Percentiles rank a stretch among this genome's conserved stretches.
phyloP scores from a whole-genome alignment of 2,888 invertebrate species.

The Aelia acuminata region DNA sequence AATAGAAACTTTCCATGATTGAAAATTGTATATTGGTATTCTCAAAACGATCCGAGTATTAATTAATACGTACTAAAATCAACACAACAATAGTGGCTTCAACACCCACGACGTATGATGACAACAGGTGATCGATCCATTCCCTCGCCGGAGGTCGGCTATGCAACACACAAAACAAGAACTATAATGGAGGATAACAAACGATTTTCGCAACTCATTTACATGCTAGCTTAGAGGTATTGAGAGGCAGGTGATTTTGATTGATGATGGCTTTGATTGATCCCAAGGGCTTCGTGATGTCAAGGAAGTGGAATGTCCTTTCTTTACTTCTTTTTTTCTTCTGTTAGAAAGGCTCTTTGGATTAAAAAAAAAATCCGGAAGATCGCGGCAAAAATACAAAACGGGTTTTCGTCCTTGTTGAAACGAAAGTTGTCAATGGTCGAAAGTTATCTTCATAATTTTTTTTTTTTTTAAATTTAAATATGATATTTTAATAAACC shows the following conservation, averaged over 20 bases:
- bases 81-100: too few relatives aligned
- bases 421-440: neutral
- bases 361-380: neutral
- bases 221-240: neutral
- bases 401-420: neutral
- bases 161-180: constrained; percentile 2
- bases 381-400: neutral
- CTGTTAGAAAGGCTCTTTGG: neutral
- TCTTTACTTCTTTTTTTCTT: neutral
- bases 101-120: neutral
- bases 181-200: constrained; percentile 10
- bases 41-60: neutral
- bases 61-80: neutral
- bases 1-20: too few relatives aligned
- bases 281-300: neutral
- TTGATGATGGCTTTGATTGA: neutral
- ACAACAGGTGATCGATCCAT: neutral
- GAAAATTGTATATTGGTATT: too few relatives aligned
- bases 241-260: constrained; percentile 19
- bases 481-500: too few relatives aligned
- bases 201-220: constrained; percentile 30
- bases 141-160: neutral
- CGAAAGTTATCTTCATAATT: neutral
- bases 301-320: constrained; percentile 6
- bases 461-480: neutral